These are phyloP conservation scores for Pecten maximus DNA, from an alignment of 2,888 invertebrate genomes.

Conservation along the genomic window DNA sequence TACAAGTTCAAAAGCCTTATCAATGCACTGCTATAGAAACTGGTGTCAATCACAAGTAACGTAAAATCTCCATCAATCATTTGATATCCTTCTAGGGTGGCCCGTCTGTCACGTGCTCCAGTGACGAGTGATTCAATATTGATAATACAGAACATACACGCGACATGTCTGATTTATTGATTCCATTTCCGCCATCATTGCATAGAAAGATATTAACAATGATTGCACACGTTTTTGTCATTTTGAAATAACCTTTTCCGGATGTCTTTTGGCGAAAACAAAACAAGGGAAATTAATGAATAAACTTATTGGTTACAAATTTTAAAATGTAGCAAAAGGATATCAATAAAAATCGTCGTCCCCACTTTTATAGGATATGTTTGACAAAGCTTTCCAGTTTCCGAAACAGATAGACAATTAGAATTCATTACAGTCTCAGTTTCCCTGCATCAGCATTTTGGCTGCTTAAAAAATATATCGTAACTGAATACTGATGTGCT, in stretches of 20 bases:
- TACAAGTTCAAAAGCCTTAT: not conserved
- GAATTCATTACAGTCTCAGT: not conserved
- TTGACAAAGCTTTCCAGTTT: too few relatives aligned
- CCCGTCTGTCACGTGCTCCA: not conserved
- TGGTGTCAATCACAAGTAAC: not conserved
- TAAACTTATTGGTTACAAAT: not conserved
- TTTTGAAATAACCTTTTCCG: not conserved
- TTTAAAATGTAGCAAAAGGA: too few relatives aligned
- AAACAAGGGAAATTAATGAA: not conserved
- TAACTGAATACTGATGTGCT: not conserved
- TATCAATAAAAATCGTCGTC: too few relatives aligned
- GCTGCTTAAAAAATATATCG: too few relatives aligned
- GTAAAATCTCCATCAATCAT: not conserved
- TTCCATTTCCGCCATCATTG: not conserved
- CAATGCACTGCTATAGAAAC: not conserved
- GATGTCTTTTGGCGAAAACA: not conserved
- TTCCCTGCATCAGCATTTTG: not conserved
- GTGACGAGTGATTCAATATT: not conserved
- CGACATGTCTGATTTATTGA: constrained; percentile 5
- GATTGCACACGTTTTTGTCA: not conserved
- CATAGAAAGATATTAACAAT: not conserved
- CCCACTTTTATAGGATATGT: too few relatives aligned
- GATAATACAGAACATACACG: constrained; percentile 1
- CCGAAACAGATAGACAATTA: too few relatives aligned
- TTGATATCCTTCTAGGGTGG: not conserved